These are phyloP conservation scores for Halcyon badia DNA, from an alignment of 2,797 vertebrate genomes.

Conservation along the genomic window DNA sequence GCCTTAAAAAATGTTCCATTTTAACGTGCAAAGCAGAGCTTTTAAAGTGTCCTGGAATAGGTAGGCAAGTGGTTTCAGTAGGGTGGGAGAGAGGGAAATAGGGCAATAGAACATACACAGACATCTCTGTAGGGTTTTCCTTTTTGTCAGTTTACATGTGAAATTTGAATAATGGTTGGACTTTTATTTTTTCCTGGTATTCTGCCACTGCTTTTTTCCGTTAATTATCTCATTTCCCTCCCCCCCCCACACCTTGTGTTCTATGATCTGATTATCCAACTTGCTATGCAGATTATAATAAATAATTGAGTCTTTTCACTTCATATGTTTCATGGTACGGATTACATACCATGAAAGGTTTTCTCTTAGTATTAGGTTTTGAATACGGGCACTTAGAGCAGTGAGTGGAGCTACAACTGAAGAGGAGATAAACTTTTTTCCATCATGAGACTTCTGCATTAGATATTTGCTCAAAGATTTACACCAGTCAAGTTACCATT, in stretches of 20 bases:
- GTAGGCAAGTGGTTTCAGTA: background rate
- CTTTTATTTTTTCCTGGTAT: constrained; percentile 31
- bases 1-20: background rate
- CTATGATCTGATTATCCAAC: background rate
- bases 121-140: background rate
- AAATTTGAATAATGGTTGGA: background rate
- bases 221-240: background rate
- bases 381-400: background rate
- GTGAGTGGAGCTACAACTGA: background rate
- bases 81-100: background rate
- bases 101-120: background rate
- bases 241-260: background rate
- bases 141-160: background rate
- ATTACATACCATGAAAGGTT: fast-evolving
- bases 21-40: background rate
- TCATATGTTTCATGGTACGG: background rate
- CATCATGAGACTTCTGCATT: background rate
- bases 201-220: background rate
- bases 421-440: background rate
- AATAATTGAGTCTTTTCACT: background rate
- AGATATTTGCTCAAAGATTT: background rate
- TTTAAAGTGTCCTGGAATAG: background rate
- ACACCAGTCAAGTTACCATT: background rate
- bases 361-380: background rate
- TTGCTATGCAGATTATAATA: background rate